Evolutionary conservation across 2,113 vertebrate genomes (phyloP).

Genomic region (Paramisgurnus dabryanus): DNA sequence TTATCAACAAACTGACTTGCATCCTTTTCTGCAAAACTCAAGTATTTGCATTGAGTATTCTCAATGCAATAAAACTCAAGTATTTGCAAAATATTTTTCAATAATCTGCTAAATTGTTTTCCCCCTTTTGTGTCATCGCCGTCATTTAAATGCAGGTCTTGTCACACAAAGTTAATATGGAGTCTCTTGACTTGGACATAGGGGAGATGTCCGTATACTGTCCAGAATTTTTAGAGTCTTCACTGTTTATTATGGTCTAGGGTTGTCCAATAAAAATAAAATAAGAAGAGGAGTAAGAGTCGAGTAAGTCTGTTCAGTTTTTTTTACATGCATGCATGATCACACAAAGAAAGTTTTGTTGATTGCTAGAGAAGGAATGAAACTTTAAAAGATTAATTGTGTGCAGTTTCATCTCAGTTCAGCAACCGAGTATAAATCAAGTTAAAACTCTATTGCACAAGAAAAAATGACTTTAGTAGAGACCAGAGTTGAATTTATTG

Average conservation of each 20-base stretch:
- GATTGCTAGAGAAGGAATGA: background rate
- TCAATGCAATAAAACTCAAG: too few species aligned
- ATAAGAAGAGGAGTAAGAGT: background rate
- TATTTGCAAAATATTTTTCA: too few species aligned
- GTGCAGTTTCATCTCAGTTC: background rate
- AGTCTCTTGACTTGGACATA: background rate
- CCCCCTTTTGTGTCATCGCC: too few species aligned
- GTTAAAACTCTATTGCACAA: background rate
- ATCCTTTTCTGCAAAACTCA: too few species aligned
- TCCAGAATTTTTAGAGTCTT: background rate
- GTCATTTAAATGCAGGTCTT: too few species aligned
- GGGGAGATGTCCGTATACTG: background rate
- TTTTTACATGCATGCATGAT: conserved; percentile 1
- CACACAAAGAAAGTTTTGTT: background rate
- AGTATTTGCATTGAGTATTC: too few species aligned
- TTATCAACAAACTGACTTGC: too few species aligned
- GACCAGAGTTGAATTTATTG: background rate
- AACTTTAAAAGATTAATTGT: conserved; percentile 9
- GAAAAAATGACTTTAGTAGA: background rate
- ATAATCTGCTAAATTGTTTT: too few species aligned
- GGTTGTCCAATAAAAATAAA: background rate
- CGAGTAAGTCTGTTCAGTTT: background rate
- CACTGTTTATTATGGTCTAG: background rate
- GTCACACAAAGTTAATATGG: too few species aligned
- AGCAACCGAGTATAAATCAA: background rate